These are phyloP conservation scores for Grammomys dolichurus DNA, from an alignment of 2,113 vertebrate genomes.

Conservation along the genomic window DNA sequence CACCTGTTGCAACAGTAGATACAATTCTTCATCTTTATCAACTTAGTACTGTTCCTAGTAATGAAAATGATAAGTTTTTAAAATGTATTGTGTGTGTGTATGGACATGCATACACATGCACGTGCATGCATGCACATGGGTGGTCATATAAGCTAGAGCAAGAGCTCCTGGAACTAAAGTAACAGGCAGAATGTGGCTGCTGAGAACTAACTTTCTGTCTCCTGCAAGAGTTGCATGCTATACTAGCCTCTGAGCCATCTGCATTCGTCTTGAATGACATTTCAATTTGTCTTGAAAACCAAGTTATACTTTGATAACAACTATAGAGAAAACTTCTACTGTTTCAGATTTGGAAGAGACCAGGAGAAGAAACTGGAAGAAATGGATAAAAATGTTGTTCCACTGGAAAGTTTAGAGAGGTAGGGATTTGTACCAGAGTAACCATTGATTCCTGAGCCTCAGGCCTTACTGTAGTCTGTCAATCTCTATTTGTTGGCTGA, in stretches of 20 bases:
- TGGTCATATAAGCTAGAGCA: background rate
- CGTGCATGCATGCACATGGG: background rate
- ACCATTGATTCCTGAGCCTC: background rate
- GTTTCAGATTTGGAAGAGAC: background rate
- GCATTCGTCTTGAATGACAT: background rate
- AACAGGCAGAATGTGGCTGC: background rate
- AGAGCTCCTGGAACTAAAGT: background rate
- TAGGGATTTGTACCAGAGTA: background rate
- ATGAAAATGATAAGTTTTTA: background rate
- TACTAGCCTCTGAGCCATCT: background rate
- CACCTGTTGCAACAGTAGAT: background rate
- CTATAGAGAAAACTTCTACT: background rate
- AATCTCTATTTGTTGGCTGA: background rate
- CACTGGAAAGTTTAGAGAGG: background rate
- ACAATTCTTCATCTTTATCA: background rate
- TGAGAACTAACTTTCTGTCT: background rate
- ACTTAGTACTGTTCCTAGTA: background rate
- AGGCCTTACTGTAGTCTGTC: background rate
- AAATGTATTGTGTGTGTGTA: background rate
- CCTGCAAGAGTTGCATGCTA: no score
- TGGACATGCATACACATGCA: background rate
- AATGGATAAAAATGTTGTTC: background rate
- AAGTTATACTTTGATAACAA: background rate
- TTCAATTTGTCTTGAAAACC: background rate
- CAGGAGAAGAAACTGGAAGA: background rate